These are phyloP conservation scores for Pogonophryne albipinna DNA, from an alignment of 2,797 vertebrate genomes.

Conservation along the genomic window DNA sequence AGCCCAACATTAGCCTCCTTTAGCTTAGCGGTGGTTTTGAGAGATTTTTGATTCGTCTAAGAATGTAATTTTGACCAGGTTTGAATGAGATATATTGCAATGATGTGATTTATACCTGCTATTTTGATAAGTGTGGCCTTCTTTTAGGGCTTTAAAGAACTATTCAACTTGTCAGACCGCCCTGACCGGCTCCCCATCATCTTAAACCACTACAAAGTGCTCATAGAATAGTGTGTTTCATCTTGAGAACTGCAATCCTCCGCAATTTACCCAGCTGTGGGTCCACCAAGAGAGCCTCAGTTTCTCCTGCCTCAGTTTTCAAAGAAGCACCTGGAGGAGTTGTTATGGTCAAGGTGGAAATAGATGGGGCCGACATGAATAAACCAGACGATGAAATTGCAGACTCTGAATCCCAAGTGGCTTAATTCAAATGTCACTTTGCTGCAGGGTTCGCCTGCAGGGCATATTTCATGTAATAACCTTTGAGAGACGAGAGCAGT, in stretches of 20 bases:
- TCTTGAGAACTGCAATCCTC: background rate
- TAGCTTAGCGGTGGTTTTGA: too few species aligned
- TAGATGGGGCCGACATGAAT: conserved; percentile 44
- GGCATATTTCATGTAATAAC: conserved; percentile 51
- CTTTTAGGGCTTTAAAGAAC: too few species aligned
- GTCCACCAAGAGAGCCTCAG: background rate
- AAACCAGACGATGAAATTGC: conserved; percentile 56
- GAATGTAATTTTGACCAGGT: too few species aligned
- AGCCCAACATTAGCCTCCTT: too few species aligned
- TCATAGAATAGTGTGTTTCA: background rate
- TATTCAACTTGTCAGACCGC: too few species aligned
- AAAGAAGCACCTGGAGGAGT: conserved; percentile 44
- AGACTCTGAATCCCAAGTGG: conserved; percentile 46
- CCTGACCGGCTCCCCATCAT: too few species aligned
- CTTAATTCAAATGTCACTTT: conserved; percentile 60
- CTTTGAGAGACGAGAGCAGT: conserved; percentile 38
- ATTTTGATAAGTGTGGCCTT: too few species aligned
- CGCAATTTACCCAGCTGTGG: conserved; percentile 7
- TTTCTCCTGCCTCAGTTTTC: conserved; percentile 4
- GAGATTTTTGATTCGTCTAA: too few species aligned
- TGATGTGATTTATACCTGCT: too few species aligned
- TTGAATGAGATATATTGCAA: too few species aligned
- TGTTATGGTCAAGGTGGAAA: conserved; percentile 18
- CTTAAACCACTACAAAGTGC: background rate
- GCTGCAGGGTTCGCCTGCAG: conserved; percentile 17